These are phyloP conservation scores for Mormyrus iriodes DNA, from an alignment of 2,113 vertebrate species.

Conservation along the genomic window DNA sequence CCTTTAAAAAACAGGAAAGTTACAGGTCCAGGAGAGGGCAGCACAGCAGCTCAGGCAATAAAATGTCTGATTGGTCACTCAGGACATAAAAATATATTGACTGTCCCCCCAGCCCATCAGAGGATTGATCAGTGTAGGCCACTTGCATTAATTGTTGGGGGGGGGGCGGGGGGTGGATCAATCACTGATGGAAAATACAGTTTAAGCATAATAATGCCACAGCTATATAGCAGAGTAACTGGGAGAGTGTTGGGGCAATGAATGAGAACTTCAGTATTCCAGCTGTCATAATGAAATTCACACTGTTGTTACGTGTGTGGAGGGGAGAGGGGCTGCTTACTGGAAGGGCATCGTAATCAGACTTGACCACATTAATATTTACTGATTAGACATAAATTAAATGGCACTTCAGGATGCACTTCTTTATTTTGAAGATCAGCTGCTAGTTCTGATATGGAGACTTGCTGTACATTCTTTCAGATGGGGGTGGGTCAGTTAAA, in stretches of 20 bases:
- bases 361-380: constrained; percentile 5
- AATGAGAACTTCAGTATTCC: constrained; percentile 76
- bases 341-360: not conserved
- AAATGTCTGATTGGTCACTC: constrained; percentile 58
- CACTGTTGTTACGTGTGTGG: constrained; percentile 47
- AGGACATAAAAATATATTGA: constrained; percentile 68
- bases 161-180: constrained; percentile 65
- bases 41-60: constrained; percentile 56
- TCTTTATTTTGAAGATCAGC: not conserved
- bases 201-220: constrained; percentile 76
- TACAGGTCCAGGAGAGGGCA: constrained; percentile 50
- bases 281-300: constrained; percentile 83
- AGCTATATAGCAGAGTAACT: constrained; percentile 86
- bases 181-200: constrained; percentile 84
- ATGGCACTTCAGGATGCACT: not conserved
- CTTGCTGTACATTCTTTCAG: not conserved
- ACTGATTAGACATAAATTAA: constrained; percentile 5
- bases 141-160: constrained; percentile 88
- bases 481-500: not conserved
- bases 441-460: not conserved
- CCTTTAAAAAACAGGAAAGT: constrained; percentile 51
- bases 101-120: constrained; percentile 67
- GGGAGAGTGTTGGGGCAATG: constrained; percentile 79
- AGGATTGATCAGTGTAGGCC: constrained; percentile 77
- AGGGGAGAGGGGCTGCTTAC: constrained; percentile 58